phyloP scores from a whole-genome alignment of 2,888 invertebrate genomes.

The Drosophila subquinaria region DNA sequence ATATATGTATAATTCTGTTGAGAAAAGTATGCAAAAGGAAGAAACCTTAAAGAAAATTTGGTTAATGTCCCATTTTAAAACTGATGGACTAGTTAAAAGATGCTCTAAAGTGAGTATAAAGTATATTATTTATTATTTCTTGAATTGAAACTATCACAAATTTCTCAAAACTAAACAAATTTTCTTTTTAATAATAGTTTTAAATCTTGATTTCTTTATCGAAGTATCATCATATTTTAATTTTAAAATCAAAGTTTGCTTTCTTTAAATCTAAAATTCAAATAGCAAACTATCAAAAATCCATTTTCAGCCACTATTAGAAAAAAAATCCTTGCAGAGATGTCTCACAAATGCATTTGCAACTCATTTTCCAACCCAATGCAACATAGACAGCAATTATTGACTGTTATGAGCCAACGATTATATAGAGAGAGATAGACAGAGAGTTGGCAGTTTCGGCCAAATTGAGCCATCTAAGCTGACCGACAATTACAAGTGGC shows the following conservation, averaged over 20 bases:
- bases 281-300: not conserved
- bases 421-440: not conserved
- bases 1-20: too few relatives aligned
- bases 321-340: not conserved
- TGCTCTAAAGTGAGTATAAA: too few relatives aligned
- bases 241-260: too few relatives aligned
- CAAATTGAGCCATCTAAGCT: constrained; percentile 37
- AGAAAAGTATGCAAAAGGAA: too few relatives aligned
- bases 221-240: not conserved
- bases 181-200: too few relatives aligned
- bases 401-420: constrained; percentile 20
- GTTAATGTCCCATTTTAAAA: not conserved
- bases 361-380: not conserved
- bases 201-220: not conserved
- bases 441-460: not conserved
- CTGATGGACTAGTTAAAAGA: not conserved
- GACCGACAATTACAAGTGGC: constrained; percentile 33
- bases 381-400: constrained; percentile 18
- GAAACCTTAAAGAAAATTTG: too few relatives aligned
- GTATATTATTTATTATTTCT: not conserved
- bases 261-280: too few relatives aligned
- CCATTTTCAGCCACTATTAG: too few relatives aligned
- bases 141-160: not conserved
- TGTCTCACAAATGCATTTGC: not conserved
- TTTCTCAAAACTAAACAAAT: not conserved